phyloP scores from a whole-genome alignment of 2,888 invertebrate species.

The Eilema griseolum region DNA sequence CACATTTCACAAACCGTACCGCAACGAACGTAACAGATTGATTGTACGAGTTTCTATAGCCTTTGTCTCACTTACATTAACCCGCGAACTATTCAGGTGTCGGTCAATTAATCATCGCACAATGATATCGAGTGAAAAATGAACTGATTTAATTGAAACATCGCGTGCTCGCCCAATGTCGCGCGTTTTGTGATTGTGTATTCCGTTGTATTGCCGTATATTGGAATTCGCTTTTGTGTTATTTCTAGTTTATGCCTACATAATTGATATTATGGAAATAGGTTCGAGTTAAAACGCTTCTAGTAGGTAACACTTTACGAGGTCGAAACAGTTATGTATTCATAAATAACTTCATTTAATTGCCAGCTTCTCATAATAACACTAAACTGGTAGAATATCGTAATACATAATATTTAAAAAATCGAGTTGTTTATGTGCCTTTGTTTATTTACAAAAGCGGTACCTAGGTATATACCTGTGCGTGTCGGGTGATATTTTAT shows the following conservation, averaged over 20 bases:
- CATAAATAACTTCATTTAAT: neutral
- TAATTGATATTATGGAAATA: conserved; percentile 3
- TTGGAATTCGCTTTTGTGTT: conserved; percentile 12
- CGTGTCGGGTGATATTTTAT: too few species aligned
- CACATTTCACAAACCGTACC: neutral
- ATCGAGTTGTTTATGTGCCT: too few species aligned
- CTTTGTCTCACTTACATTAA: conserved; percentile 34
- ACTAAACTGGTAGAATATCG: neutral
- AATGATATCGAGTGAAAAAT: conserved; percentile 56
- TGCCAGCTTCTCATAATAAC: neutral
- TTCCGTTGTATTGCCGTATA: conserved; percentile 14
- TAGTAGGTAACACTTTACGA: neutral
- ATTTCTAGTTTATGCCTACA: conserved; percentile 11
- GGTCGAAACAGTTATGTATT: neutral
- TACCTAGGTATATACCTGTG: too few species aligned
- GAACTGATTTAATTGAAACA: conserved; percentile 54
- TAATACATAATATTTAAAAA: too few species aligned
- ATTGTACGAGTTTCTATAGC: conserved; percentile 12
- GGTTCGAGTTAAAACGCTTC: neutral
- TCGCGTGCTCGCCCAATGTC: conserved; percentile 42
- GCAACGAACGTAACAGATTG: conserved; percentile 10
- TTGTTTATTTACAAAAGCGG: too few species aligned
- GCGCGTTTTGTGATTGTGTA: conserved; percentile 15
- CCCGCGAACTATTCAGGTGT: conserved; percentile 42
- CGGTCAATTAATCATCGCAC: conserved; percentile 46